Percentiles rank a stretch among this genome's conserved stretches.
These are phyloP conservation scores for Ectropis grisescens DNA, from an alignment of 1,140 invertebrate species.

Conservation along the genomic window DNA sequence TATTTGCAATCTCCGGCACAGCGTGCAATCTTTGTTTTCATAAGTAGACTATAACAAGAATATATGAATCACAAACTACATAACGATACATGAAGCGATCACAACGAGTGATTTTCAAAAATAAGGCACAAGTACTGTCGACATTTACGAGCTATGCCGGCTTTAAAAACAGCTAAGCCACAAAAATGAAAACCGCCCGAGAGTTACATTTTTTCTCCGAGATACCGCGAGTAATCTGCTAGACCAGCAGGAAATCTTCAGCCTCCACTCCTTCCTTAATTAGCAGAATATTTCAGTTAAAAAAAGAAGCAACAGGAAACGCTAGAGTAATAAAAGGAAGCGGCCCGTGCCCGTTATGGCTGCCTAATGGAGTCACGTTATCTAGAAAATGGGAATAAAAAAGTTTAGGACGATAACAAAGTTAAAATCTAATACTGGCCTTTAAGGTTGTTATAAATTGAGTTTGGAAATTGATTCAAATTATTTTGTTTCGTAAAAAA, in stretches of 20 bases:
- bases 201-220: constrained; percentile 42
- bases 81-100: too few relatives aligned
- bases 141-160: too few relatives aligned
- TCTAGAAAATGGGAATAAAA: constrained; percentile 32
- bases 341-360: constrained; percentile 33
- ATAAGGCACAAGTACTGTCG: too few relatives aligned
- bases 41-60: too few relatives aligned
- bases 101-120: too few relatives aligned
- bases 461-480: too few relatives aligned
- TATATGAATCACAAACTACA: too few relatives aligned
- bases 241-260: constrained; percentile 56
- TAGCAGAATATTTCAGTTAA: constrained; percentile 58
- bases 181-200: constrained; percentile 30
- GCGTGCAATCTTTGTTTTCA: too few relatives aligned
- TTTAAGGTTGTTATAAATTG: too few relatives aligned
- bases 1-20: too few relatives aligned
- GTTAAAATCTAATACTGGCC: too few relatives aligned
- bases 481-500: too few relatives aligned
- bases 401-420: constrained; percentile 21
- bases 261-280: constrained; percentile 59
- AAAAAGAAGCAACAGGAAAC: constrained; percentile 51
- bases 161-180: constrained; percentile 18
- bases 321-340: constrained; percentile 41
- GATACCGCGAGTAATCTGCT: constrained; percentile 45
- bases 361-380: constrained; percentile 35